These are phyloP conservation scores for Anguilla rostrata DNA, from an alignment of 2,113 vertebrate species.

Conservation along the genomic window DNA sequence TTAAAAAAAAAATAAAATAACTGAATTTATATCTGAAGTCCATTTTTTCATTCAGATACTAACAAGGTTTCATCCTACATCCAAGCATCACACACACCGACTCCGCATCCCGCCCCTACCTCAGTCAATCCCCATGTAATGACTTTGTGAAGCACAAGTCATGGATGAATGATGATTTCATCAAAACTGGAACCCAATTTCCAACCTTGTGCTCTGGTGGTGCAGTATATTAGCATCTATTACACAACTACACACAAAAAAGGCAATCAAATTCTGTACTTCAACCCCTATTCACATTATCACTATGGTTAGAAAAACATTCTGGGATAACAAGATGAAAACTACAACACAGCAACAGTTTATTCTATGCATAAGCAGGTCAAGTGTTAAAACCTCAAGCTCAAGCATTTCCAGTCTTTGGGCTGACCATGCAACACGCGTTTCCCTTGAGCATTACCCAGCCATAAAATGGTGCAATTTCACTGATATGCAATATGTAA, in stretches of 20 bases:
- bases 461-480: conserved; percentile 36
- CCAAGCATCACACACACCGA: neutral
- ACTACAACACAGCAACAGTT: neutral
- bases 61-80: too few relatives aligned
- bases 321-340: neutral
- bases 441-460: neutral
- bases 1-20: too few relatives aligned
- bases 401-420: neutral
- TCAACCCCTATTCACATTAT: neutral
- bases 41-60: too few relatives aligned
- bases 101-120: neutral
- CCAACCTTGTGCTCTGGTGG: too few relatives aligned
- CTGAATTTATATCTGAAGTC: too few relatives aligned
- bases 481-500: conserved; percentile 59
- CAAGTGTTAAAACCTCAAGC: neutral
- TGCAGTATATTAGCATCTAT: neutral
- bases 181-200: neutral
- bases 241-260: neutral
- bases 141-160: neutral
- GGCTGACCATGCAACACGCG: neutral
- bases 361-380: neutral
- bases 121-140: neutral
- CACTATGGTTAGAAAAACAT: neutral
- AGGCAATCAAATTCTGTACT: neutral
- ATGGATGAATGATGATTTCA: neutral